Base-by-base conservation (phyloP, 2,797 vertebrate genomes). In the Danio aesculapii region DNA sequence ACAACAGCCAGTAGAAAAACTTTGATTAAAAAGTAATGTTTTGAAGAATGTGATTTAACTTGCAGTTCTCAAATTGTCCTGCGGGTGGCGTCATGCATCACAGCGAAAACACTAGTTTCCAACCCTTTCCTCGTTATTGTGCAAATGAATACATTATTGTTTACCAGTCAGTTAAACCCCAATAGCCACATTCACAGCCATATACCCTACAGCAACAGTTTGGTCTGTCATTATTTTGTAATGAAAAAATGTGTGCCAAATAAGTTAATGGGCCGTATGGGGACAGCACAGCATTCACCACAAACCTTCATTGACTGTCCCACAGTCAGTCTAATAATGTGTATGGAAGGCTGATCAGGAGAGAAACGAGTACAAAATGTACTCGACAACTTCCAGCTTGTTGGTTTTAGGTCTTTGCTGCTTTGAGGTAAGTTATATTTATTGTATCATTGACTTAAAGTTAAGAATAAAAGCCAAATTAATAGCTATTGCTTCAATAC, bases 351-450 rank as follows among this genome's bases (percentile, higher is more conserved):
- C 16, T 61, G 14, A 21, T 30, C 30, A 52, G 21, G n/a, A 39
- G 17, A 74, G 55, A 47, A 47, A 59, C 17, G 59, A 53, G 10
- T 12, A 30, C 43, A 71, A 73, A 9, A 30, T 50, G 43, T 7
- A 43, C 6, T 59, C 16, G 30, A 41, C 9, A 55, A 53, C 50
- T 30, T 11, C 7, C 47, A 50, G 13, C 47, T 50, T 16, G 8
- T 16, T 50, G 46, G 46, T 69, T 41, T 53, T 70, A 70, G 9
- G 30, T 30, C 39, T 75, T 43, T 75, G 46, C 11, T 75, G 16
- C 59, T 52, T 64, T 53, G 39, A 57, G 50, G 59, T 76, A 76
- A 64, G 59, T 30, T 43, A 52, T 6, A 8, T 19, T 62, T 63
- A 41, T 75, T 1, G 39, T 12, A 21, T 61, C 4, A 21, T 6